Evolutionary conservation across 64 coral and sea anemone species (phyloP).

Genomic region (Exaiptasia diaphana): DNA sequence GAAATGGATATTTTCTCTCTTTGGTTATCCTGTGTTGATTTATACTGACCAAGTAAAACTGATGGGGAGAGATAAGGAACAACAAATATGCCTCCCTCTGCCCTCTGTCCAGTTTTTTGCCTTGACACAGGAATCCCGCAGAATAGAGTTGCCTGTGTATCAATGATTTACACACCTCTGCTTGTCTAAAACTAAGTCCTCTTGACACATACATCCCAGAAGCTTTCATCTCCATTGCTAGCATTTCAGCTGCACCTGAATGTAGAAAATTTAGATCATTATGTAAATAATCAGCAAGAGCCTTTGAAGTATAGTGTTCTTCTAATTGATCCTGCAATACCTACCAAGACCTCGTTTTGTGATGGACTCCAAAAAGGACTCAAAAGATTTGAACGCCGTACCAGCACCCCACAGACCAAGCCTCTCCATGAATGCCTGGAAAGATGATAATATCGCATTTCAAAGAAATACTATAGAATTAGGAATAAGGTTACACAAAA

Average conservation of each 20-base stretch:
- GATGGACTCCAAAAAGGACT: conserved; percentile 79
- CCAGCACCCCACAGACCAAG: conserved; percentile 96
- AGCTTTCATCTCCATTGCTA: conserved; percentile 99
- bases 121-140: too few species aligned
- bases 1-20: too few species aligned
- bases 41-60: too few species aligned
- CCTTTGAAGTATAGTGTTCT: neutral
- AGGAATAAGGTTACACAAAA: too few species aligned
- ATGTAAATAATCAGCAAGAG: neutral
- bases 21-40: too few species aligned
- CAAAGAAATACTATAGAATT: too few species aligned
- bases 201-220: conserved; percentile 97
- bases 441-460: neutral
- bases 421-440: conserved; percentile 94
- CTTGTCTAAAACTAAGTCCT: conserved; percentile 90
- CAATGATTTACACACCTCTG: conserved; percentile 44
- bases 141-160: neutral
- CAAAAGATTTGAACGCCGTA: conserved; percentile 91
- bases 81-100: too few species aligned
- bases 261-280: neutral
- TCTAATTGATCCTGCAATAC: neutral
- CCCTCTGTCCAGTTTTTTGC: too few species aligned
- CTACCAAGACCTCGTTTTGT: conserved; percentile 90
- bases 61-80: too few species aligned
- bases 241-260: conserved; percentile 92